A percentile compares a stretch with the other conserved stretches of the same genome.
phyloP scores from a whole-genome alignment of 2,113 vertebrate species.

The Bambusicola thoracicus region DNA sequence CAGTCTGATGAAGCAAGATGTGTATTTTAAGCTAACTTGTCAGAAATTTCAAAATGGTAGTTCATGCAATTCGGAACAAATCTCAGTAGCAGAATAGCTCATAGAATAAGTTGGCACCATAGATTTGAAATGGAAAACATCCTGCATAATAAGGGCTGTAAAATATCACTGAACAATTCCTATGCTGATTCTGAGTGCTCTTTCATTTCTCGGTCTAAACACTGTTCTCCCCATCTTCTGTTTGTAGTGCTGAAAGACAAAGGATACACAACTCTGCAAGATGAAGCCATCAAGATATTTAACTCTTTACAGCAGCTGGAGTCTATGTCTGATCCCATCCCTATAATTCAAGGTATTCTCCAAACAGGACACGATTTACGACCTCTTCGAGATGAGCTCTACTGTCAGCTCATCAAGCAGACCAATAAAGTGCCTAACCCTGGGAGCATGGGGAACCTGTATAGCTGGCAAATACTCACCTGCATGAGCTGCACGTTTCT shows the following conservation, averaged over 20 bases:
- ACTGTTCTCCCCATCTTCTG: not conserved
- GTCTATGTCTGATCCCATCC: constrained; percentile 86
- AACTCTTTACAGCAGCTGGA: constrained; percentile 93
- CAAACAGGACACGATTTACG: constrained; percentile 92
- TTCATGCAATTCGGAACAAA: not conserved
- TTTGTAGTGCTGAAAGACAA: constrained; percentile 83
- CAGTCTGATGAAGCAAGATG: not conserved
- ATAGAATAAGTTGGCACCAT: not conserved
- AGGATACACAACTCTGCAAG: constrained; percentile 91
- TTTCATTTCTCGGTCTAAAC: not conserved
- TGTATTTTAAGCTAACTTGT: not conserved
- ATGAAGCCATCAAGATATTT: constrained; percentile 95
- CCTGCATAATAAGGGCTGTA: not conserved
- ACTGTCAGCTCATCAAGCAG: constrained; percentile 97
- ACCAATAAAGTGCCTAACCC: constrained; percentile 87
- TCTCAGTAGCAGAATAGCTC: not conserved
- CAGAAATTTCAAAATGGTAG: not conserved
- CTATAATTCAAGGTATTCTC: constrained; percentile 91
- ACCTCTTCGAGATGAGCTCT: constrained; percentile 92
- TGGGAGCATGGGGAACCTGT: constrained; percentile 83
- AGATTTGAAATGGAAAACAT: not conserved
- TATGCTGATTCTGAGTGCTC: not conserved
- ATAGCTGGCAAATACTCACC: constrained; percentile 90
- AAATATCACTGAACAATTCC: not conserved
- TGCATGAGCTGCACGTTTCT: constrained; percentile 93